A percentile compares a stretch with the other conserved stretches of the same genome.
These are phyloP conservation scores for Tachina lurida DNA, from an alignment of 2,888 invertebrate genomes.

Conservation along the genomic window DNA sequence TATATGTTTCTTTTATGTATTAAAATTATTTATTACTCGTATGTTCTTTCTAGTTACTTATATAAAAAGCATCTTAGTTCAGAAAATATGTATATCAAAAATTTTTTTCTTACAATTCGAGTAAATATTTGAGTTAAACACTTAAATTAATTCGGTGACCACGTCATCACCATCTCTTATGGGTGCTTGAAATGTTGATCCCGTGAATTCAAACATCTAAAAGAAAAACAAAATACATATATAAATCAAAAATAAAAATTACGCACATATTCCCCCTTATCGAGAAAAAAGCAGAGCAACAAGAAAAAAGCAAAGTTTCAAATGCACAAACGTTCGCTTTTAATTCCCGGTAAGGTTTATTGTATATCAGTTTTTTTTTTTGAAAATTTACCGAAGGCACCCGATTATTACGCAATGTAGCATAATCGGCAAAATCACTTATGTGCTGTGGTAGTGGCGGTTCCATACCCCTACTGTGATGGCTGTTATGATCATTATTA, in stretches of 20 bases:
- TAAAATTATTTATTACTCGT: neutral
- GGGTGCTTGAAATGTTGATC: slow-evolving; percentile 90
- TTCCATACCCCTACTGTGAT: slow-evolving; percentile 74
- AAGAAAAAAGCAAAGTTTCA: no score
- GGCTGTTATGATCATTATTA: slow-evolving; percentile 72
- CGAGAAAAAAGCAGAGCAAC: no score
- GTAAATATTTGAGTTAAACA: slow-evolving; percentile 34
- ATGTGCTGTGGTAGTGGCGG: slow-evolving; percentile 74
- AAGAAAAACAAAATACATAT: slow-evolving; percentile 18
- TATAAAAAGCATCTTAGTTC: neutral
- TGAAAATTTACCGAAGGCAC: slow-evolving; percentile 80
- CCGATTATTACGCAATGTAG: slow-evolving; percentile 82
- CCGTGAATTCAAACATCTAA: slow-evolving; percentile 83
- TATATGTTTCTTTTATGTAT: no score
- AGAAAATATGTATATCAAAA: slow-evolving; percentile 1
- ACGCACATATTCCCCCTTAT: neutral
- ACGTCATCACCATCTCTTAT: slow-evolving; percentile 82
- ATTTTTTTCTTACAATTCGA: slow-evolving; percentile 22
- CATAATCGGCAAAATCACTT: slow-evolving; percentile 82
- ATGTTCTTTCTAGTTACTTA: slow-evolving; percentile 1
- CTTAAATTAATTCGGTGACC: slow-evolving; percentile 82
- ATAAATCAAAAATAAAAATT: slow-evolving; percentile 11
- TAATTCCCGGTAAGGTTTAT: no score
- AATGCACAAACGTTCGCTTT: no score
- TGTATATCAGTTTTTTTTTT: neutral